Evolutionary conservation across 2,888 invertebrate genomes (phyloP), one percentile per base, ranked within the genome.

Genomic region (Priocnemis perturbator): DNA sequence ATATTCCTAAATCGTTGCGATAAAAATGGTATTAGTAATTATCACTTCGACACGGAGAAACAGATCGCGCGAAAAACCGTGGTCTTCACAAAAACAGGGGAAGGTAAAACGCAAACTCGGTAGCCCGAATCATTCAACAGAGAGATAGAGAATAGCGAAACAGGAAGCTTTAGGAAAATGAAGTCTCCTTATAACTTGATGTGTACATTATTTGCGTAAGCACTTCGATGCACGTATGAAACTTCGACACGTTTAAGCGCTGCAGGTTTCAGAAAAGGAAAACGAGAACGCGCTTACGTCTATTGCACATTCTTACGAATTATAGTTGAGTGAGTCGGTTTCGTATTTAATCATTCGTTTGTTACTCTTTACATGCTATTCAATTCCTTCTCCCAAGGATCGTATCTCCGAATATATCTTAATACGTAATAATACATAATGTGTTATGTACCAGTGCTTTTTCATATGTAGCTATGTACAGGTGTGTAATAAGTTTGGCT

Each of bases 371-470:
- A 52, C 65, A 69, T 58, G 63, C 67, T 78, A 79, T 67, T 82
- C 77, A 81, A 81, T 78, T 80, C 76, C 78, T 76, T 37, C 73
- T 64, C 62, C 60, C 73, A 69, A 77, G 64, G 71, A 73, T 78
- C 67, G 62, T 37, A 37, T 76, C 73, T 77, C 69, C 72, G 74
- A 11, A 67, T 45, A 44, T 20, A 60, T 47, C 78, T 81, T 85
- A 83, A 84, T 81, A 82, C 74, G 71, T 80, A 85, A 78, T 86
- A 83, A 81, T 85, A 84, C 81, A 74, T 74, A 77, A 77, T 66
- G 67, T 73, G 77, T 83, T 82, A 84, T 85, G 77, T 85, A 86
- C 82, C 78, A 80, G 73, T 79, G 81, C 81, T 81, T 77, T 71
- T 37, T 71, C 67, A 68, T 71, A 52, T 69, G 53, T 79, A 74